Evolutionary conservation across 2,797 vertebrate species (phyloP).

Genomic region (Margarornis squamiger): DNA sequence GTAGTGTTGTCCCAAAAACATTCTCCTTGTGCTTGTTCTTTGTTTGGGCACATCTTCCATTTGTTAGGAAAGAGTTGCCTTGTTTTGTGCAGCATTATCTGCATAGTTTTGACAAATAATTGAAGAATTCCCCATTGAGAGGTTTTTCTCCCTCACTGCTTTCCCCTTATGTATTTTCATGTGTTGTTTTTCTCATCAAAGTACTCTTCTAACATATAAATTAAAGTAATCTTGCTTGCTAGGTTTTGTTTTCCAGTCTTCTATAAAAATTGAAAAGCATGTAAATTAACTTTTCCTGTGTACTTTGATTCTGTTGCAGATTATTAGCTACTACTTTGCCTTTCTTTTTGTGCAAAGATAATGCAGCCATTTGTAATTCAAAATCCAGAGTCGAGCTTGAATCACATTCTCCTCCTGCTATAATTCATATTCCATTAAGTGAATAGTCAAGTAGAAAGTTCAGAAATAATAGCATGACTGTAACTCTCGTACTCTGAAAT

Average conservation of each 20-base stretch:
- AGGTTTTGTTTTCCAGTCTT: slow-evolving; percentile 18
- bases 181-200: background rate
- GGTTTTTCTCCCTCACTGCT: background rate
- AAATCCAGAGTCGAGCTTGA: background rate
- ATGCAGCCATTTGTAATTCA: slow-evolving; percentile 11
- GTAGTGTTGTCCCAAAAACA: background rate
- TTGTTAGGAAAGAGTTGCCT: background rate
- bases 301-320: background rate
- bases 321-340: slow-evolving; percentile 10
- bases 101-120: background rate
- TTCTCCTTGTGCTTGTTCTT: background rate
- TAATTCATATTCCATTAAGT: slow-evolving; percentile 6
- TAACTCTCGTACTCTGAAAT: background rate
- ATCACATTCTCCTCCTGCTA: background rate
- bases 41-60: background rate
- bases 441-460: background rate
- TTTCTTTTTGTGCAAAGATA: slow-evolving; percentile 9
- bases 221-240: background rate
- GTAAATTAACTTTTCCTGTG: slow-evolving; percentile 9
- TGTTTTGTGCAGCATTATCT: background rate
- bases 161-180: slow-evolving; percentile 24
- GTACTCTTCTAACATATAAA: slow-evolving; percentile 10
- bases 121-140: background rate
- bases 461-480: background rate
- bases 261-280: slow-evolving; percentile 21